phyloP scores from a whole-genome alignment of 2,113 vertebrate genomes.

The Gasterosteus aculeatus region DNA sequence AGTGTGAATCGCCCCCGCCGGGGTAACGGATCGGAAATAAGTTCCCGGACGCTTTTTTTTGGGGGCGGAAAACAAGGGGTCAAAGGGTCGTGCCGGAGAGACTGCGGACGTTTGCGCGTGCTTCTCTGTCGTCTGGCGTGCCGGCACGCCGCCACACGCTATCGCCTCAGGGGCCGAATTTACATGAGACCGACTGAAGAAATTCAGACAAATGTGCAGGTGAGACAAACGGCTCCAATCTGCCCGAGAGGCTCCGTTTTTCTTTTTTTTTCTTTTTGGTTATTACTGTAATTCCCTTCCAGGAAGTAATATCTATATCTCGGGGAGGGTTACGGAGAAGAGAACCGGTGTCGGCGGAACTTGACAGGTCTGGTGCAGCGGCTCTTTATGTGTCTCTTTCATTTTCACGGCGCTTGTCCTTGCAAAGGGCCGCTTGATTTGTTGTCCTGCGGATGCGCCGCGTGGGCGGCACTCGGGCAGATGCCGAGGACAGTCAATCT shows the following conservation, averaged over 20 bases:
- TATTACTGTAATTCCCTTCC: slow-evolving; percentile 34
- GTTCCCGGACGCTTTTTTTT: too few species aligned
- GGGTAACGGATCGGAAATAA: slow-evolving; percentile 57
- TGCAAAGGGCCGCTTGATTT: slow-evolving; percentile 53
- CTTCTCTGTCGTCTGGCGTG: too few species aligned
- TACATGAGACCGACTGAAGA: slow-evolving; percentile 62
- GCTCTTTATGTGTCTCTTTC: slow-evolving; percentile 45
- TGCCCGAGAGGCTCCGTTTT: slow-evolving; percentile 33
- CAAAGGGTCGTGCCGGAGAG: too few species aligned
- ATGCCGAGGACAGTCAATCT: slow-evolving; percentile 26
- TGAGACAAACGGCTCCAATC: slow-evolving; percentile 59
- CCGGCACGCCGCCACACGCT: slow-evolving; percentile 15
- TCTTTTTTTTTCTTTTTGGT: background rate
- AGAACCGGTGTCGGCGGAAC: slow-evolving; percentile 41
- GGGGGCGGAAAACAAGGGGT: too few species aligned
- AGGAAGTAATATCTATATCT: slow-evolving; percentile 69
- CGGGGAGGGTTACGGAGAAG: slow-evolving; percentile 49
- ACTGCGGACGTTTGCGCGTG: too few species aligned
- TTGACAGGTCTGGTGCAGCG: slow-evolving; percentile 50
- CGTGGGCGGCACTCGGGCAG: slow-evolving; percentile 31
- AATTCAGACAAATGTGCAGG: slow-evolving; percentile 65
- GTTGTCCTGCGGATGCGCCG: slow-evolving; percentile 52
- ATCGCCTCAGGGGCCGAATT: slow-evolving; percentile 53
- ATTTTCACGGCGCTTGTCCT: slow-evolving; percentile 60
- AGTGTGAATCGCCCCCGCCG: slow-evolving; percentile 53